phyloP scores from a whole-genome alignment of 2,113 vertebrate genomes.

The Platysteira castanea region DNA sequence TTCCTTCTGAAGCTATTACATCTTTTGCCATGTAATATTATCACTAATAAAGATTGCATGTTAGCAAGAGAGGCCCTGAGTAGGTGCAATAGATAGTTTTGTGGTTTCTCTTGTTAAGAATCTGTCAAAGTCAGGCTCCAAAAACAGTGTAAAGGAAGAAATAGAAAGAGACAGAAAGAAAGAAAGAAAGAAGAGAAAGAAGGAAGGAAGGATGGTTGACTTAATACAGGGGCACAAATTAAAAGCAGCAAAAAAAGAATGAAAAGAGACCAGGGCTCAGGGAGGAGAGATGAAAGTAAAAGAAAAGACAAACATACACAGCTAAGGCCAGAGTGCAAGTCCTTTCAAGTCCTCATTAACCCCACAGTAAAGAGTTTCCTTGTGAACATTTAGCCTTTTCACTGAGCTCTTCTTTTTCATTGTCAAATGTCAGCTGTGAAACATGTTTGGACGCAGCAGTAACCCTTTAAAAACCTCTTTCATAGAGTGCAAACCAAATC shows the following conservation, averaged over 20 bases:
- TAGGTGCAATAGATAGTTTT: neutral
- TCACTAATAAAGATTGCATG: neutral
- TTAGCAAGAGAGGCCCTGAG: neutral
- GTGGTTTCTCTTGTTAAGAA: neutral
- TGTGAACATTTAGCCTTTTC: constrained; percentile 56
- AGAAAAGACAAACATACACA: constrained; percentile 69
- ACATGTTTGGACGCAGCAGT: neutral
- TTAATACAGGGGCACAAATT: constrained; percentile 51
- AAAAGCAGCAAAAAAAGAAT: constrained; percentile 38
- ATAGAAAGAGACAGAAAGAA: neutral
- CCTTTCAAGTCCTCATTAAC: constrained; percentile 69
- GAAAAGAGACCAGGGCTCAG: constrained; percentile 34
- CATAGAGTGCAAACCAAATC: neutral
- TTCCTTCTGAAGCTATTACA: neutral
- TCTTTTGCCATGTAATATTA: neutral
- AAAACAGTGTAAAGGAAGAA: neutral
- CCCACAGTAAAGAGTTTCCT: constrained; percentile 46
- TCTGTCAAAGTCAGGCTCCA: neutral
- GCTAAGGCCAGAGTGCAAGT: constrained; percentile 69
- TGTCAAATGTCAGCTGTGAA: constrained; percentile 56
- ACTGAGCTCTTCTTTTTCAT: constrained; percentile 49
- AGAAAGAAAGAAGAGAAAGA: neutral
- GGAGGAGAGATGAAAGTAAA: constrained; percentile 63
- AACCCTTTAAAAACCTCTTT: neutral
- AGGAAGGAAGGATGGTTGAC: neutral